Percentiles rank a stretch among this genome's conserved stretches.
Evolutionary conservation across 2,113 vertebrate species (phyloP).

Genomic region (Nothobranchius furzeri): DNA sequence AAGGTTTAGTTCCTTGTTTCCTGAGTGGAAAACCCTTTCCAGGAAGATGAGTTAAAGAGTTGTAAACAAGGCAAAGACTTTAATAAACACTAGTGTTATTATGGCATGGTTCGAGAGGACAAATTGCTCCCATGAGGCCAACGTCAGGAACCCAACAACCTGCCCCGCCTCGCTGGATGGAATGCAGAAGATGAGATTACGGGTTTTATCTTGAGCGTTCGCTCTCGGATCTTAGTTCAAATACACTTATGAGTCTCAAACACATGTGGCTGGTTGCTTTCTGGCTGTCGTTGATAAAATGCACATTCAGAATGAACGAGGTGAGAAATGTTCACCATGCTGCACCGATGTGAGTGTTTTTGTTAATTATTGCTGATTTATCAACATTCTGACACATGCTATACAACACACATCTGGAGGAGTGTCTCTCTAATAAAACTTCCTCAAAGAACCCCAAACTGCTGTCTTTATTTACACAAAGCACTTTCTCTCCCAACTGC

Average conservation of each 20-base stretch:
- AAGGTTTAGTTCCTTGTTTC: not conserved
- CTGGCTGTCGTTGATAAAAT: too few species aligned
- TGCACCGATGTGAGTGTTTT: too few species aligned
- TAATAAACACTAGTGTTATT: slow-evolving; percentile 20
- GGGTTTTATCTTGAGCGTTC: too few species aligned
- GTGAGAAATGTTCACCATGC: too few species aligned
- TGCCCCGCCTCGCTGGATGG: slow-evolving; percentile 12
- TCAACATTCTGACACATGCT: slow-evolving; percentile 11
- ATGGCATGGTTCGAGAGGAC: slow-evolving; percentile 41
- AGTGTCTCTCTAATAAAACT: slow-evolving; percentile 19
- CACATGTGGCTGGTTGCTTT: too few species aligned
- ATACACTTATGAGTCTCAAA: too few species aligned
- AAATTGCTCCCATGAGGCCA: slow-evolving; percentile 31
- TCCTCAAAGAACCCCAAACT: slow-evolving; percentile 2
- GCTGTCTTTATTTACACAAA: slow-evolving; percentile 19
- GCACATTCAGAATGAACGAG: too few species aligned
- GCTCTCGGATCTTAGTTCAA: too few species aligned
- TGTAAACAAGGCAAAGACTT: slow-evolving; percentile 1
- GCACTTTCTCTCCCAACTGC: slow-evolving; percentile 3
- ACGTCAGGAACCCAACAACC: not conserved
- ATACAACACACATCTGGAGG: slow-evolving; percentile 44
- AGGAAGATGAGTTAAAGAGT: slow-evolving; percentile 19
- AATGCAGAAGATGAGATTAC: not conserved
- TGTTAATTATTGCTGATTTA: not conserved
- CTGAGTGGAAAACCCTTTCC: slow-evolving; percentile 1